Evolutionary conservation across 2,888 invertebrate species (phyloP).

Genomic region (Sminthurinus aureus): DNA sequence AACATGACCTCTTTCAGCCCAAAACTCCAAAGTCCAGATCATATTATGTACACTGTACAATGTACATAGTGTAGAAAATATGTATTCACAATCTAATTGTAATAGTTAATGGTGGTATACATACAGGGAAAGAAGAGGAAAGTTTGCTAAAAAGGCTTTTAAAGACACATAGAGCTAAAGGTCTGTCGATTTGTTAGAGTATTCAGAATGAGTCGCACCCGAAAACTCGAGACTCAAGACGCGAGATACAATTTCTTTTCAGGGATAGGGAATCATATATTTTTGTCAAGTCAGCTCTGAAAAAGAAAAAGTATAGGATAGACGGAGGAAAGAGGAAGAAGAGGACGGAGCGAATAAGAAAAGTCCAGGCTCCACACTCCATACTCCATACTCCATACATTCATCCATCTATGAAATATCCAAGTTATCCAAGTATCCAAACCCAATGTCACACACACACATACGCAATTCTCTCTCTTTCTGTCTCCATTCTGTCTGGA

Average conservation of each 20-base stretch:
- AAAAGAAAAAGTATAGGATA: not conserved
- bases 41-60: not conserved
- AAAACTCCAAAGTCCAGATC: conserved; percentile 10
- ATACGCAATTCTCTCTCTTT: not conserved
- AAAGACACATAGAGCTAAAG: conserved; percentile 27
- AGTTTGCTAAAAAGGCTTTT: conserved; percentile 26
- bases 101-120: not conserved
- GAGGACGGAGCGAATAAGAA: not conserved
- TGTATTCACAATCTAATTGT: too few relatives aligned
- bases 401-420: too few relatives aligned
- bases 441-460: not conserved
- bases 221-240: too few relatives aligned
- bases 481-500: not conserved
- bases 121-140: not conserved
- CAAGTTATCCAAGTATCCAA: too few relatives aligned
- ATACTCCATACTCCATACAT: too few relatives aligned
- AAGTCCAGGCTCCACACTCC: too few relatives aligned
- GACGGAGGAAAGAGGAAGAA: conserved; percentile 1
- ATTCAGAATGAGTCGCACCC: conserved; percentile 31
- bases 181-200: conserved; percentile 45
- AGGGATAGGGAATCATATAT: conserved; percentile 33
- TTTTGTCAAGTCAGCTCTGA: conserved; percentile 33
- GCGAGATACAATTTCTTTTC: conserved; percentile 7
- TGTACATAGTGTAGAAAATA: too few relatives aligned
- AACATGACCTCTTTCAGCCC: conserved; percentile 31